Evolutionary conservation across 2,888 invertebrate genomes (phyloP).

Genomic region (Agrotis puta): DNA sequence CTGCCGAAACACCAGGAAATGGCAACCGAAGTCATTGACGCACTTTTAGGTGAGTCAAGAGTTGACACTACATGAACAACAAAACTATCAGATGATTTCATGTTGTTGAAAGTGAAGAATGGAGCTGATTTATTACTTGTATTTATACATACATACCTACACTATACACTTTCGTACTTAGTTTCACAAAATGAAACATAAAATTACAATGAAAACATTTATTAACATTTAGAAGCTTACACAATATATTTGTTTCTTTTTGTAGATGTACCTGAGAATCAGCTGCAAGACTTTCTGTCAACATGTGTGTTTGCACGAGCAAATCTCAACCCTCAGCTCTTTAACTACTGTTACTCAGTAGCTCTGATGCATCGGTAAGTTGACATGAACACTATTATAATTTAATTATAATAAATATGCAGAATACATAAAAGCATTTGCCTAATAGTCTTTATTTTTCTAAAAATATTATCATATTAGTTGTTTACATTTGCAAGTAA

Average conservation of each 20-base stretch:
- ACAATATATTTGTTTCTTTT: conserved; percentile 19
- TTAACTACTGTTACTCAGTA: conserved; percentile 95
- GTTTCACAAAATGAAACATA: conserved; percentile 24
- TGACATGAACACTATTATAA: background rate
- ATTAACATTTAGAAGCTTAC: conserved; percentile 42
- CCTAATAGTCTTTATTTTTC: background rate
- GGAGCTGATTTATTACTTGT: background rate
- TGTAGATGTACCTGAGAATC: conserved; percentile 81
- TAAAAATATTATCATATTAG: background rate
- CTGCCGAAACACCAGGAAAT: conserved; percentile 93
- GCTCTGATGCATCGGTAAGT: conserved; percentile 93
- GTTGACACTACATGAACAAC: background rate
- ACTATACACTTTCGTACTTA: background rate
- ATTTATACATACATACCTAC: background rate
- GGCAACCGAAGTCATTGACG: conserved; percentile 93
- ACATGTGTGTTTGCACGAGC: conserved; percentile 93
- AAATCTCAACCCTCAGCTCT: conserved; percentile 95
- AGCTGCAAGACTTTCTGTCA: conserved; percentile 92
- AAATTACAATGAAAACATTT: conserved; percentile 23
- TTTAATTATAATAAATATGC: conserved; percentile 17
- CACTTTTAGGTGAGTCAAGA: conserved; percentile 91
- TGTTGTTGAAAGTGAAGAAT: background rate
- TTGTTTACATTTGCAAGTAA: conserved; percentile 11
- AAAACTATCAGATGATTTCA: background rate
- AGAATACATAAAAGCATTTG: conserved; percentile 18